Evolutionary conservation across 1,140 invertebrate genomes (phyloP), one percentile per base, ranked within the genome.

Genomic region (Tetraneura akinire): DNA sequence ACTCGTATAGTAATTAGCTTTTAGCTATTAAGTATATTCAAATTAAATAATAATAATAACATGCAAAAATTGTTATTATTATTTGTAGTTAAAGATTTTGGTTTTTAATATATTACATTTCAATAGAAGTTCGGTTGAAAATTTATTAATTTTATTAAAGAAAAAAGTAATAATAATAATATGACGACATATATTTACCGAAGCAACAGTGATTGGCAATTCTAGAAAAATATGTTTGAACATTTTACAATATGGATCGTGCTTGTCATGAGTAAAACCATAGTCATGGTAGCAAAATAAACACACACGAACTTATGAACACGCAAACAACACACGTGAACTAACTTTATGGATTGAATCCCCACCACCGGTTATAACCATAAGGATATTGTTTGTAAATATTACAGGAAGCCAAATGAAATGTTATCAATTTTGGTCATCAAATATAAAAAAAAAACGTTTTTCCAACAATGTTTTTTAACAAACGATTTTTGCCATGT

Each of bases 241-340:
- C 32, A 64, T 21, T 64, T 64, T 37, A 64, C 32, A 64, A 42
- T 64, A 64, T 45, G 64, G 32, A 68, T 49, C 66, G 66, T 49
- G 23, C 45, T 70, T 49, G 32, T 68, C 64, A 68, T 14, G 64
- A 68, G n/a, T 45, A 16, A 47, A 2, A 47, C 32, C 70, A 71
- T 71, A 60, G 55, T 32, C 68, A 71, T 60, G 55, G 80, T 42
- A 57, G 62, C 80, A 26, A 51, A 71, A 70, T 45, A 80, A 68
- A 80, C 68, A 71, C 80, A 45, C 80, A 49, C 51, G 29, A 55
- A 37, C 49, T 37, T 51, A 32, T 37, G n/a, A 37, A 45, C 32
- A 60, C 80, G 29, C 62, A 29, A 51, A 57, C 62, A 51, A 68
- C 21, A 64, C 81, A 68, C 80, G 49, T 68, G 62, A 70, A 62